These are phyloP conservation scores for Mnemiopsis leidyi DNA, from an alignment of 37 sponge, comb jelly and placozoan species.

Conservation along the genomic window DNA sequence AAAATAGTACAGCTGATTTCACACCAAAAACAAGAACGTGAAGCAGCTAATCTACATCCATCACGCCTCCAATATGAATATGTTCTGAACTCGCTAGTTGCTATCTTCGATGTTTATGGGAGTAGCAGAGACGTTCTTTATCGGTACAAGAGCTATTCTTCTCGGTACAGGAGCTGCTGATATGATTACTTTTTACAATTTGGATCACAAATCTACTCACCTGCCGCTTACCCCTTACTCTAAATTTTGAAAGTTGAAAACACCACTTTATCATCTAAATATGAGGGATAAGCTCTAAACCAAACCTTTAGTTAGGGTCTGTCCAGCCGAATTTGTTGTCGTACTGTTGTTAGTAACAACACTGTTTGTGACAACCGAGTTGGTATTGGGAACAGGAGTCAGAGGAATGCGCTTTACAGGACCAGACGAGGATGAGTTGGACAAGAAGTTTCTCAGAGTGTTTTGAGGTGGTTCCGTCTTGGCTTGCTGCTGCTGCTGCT, in stretches of 20 bases:
- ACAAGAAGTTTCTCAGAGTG: slow-evolving; percentile 6
- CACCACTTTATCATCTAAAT: too few species aligned
- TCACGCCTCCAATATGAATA: too few species aligned
- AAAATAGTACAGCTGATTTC: too few species aligned
- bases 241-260: too few species aligned
- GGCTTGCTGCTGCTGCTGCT: slow-evolving; percentile 31
- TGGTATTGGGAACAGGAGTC: background rate
- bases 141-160: background rate
- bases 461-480: background rate
- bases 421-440: background rate
- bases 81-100: too few species aligned
- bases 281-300: too few species aligned
- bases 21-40: too few species aligned
- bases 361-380: background rate
- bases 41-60: too few species aligned
- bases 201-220: too few species aligned
- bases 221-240: too few species aligned
- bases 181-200: too few species aligned
- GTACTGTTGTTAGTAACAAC: background rate
- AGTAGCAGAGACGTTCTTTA: background rate
- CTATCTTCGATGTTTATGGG: background rate
- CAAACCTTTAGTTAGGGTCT: background rate
- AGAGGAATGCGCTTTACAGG: background rate
- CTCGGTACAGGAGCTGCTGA: background rate
- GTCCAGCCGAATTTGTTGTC: background rate